Conservation (phyloP, 2,888 invertebrate genomes). For the Bombyx huttoni region DNA sequence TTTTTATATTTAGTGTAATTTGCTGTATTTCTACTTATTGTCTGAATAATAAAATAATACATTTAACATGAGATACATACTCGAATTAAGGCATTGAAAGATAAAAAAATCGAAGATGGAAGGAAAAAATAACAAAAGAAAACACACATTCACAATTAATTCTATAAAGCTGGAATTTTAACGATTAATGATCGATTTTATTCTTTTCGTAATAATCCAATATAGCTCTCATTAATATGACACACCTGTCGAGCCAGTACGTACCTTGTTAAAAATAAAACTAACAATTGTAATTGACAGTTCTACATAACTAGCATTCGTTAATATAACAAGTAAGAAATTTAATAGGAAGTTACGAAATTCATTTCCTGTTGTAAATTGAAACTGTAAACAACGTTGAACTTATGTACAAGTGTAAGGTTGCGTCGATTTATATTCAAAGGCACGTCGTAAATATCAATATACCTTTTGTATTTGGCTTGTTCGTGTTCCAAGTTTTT, state of each 20-base stretch:
- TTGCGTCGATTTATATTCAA: neutral
- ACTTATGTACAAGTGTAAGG: neutral
- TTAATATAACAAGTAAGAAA: slow-evolving; percentile 1
- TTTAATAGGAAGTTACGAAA: slow-evolving; percentile 7
- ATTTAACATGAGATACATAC: too few relatives aligned
- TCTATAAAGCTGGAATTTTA: too few relatives aligned
- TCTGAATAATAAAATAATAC: too few relatives aligned
- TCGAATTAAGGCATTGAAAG: too few relatives aligned
- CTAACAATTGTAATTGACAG: neutral
- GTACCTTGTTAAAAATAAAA: neutral
- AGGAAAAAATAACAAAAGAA: too few relatives aligned
- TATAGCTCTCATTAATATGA: neutral
- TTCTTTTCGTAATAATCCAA: too few relatives aligned
- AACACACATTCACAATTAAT: too few relatives aligned
- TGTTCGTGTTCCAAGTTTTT: neutral
- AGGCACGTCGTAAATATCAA: neutral
- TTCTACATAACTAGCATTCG: neutral
- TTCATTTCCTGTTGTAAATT: slow-evolving; percentile 13
- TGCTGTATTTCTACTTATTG: too few relatives aligned
- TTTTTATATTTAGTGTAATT: too few relatives aligned
- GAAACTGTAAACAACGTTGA: slow-evolving; percentile 4
- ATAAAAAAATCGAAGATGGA: too few relatives aligned
- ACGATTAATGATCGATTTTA: too few relatives aligned
- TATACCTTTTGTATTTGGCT: too few relatives aligned
- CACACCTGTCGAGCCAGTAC: neutral